Evolutionary conservation across 2,113 vertebrate species (phyloP), one percentile per base, ranked within the genome.

Genomic region (Centropus bengalensis): DNA sequence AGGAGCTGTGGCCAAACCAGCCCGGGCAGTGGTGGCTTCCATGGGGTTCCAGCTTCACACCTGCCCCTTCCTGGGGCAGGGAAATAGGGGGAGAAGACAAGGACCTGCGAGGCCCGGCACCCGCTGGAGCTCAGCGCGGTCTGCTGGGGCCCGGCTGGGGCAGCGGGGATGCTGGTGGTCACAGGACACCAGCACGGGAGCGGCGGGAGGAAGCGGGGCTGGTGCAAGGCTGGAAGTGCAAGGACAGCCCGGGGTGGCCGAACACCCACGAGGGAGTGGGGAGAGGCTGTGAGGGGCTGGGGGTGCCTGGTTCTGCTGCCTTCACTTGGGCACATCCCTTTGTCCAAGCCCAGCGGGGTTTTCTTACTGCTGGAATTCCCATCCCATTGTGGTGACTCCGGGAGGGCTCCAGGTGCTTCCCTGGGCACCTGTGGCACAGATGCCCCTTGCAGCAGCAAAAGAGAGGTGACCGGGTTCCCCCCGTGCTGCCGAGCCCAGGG

Each of bases 381-480:
- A 1, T 38, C n/a, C 24, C 32, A 1, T 13, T 0, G 0, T 1
- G 27, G 47, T 2, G 4, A 12, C 60, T 47, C 59, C 0, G 2
- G 14, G 55, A 40, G 15, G 24, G 42, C 58, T 58, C 52, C 1
- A 2, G 56, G 26, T 14, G 6, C 4, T 0, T 62, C 47, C 32
- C 10, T 1, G 9, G 62, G 62, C 23, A 6, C 15, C 52, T 14
- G 49, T 11, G 68, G 44, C 16, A 10, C 56, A 24, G 12, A 15
- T 62, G 59, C 3, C 4, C 26, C 2, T 4, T 8, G 22, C 0
- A 11, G 26, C 62, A 56, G 62, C 81, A 54, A 6, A 17, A 18
- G 32, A 18, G 68, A 12, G 17, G 5, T 3, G 30, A 5, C 0
- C 4, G 4, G 16, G 12, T 8, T 3, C 30, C 52, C 14, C 12